Percentiles rank a stretch among this genome's conserved stretches.
Evolutionary conservation across 2,797 vertebrate genomes (phyloP).

Genomic region (Scarus forsteni): DNA sequence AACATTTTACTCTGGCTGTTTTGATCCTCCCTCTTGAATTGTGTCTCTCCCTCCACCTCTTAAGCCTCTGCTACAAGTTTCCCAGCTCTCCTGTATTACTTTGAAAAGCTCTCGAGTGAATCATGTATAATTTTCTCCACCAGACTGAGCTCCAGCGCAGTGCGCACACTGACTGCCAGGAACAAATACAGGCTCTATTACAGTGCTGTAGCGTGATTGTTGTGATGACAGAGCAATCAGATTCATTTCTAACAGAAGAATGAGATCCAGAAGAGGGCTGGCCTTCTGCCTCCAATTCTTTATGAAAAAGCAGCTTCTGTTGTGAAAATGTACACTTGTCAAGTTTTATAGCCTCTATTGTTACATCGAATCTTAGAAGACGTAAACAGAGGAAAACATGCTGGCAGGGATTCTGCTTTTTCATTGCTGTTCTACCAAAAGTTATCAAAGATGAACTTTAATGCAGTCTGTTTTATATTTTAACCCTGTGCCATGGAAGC

Average conservation of each 20-base stretch:
- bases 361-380: background rate
- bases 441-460: background rate
- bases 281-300: background rate
- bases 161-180: background rate
- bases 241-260: background rate
- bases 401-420: background rate
- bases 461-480: too few relatives aligned
- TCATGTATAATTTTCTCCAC: conserved; percentile 21
- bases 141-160: conserved; percentile 7
- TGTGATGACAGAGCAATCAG: background rate
- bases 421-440: background rate
- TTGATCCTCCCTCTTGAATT: background rate
- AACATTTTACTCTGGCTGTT: conserved; percentile 15
- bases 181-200: conserved; percentile 11
- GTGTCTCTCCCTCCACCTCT: background rate
- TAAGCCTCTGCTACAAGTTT: conserved; percentile 1
- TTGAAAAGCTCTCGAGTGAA: conserved; percentile 21
- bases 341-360: background rate
- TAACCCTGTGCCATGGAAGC: too few relatives aligned
- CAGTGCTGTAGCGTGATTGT: background rate
- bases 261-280: background rate
- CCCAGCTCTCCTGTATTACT: background rate
- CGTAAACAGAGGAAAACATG: background rate
- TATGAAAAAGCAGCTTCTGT: background rate
- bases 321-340: background rate